phyloP scores from a whole-genome alignment of 1,140 invertebrate species.

The Idris sp. region DNA sequence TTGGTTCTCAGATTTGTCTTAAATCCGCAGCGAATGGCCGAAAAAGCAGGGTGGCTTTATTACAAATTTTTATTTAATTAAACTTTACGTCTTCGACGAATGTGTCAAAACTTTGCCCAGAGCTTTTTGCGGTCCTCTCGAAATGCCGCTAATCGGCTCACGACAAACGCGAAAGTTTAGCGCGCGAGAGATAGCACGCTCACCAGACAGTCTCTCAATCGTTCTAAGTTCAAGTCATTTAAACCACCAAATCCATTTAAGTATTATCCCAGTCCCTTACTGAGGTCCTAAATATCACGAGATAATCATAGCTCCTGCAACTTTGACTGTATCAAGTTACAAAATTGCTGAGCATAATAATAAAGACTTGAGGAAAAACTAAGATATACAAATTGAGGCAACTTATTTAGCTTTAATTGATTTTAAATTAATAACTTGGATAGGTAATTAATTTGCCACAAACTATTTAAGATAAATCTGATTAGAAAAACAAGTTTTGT shows the following conservation, averaged over 20 bases:
- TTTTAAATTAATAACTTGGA: neutral
- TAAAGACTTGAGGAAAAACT: constrained; percentile 15
- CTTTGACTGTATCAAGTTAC: constrained; percentile 25
- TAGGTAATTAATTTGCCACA: too few species aligned
- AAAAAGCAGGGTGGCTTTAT: constrained; percentile 4
- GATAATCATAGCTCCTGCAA: constrained; percentile 29
- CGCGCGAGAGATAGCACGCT: constrained; percentile 21
- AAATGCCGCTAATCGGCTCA: constrained; percentile 46
- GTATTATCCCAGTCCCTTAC: constrained; percentile 18
- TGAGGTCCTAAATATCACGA: constrained; percentile 8
- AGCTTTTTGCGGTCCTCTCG: constrained; percentile 37
- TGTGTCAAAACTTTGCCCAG: constrained; percentile 22
- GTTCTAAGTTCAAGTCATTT: constrained; percentile 37
- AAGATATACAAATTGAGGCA: neutral
- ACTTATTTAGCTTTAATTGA: neutral
- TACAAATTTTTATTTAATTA: constrained; percentile 33
- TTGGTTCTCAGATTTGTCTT: too few species aligned
- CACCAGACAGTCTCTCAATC: constrained; percentile 18
- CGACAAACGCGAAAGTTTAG: constrained; percentile 31
- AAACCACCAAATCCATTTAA: constrained; percentile 46
- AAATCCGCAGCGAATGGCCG: too few species aligned
- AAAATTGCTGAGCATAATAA: constrained; percentile 15
- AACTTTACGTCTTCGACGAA: constrained; percentile 22
- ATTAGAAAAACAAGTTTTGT: neutral
- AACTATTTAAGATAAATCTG: neutral